Conservation (phyloP, 2,888 invertebrate species). For the Balanococcus diminutus region DNA sequence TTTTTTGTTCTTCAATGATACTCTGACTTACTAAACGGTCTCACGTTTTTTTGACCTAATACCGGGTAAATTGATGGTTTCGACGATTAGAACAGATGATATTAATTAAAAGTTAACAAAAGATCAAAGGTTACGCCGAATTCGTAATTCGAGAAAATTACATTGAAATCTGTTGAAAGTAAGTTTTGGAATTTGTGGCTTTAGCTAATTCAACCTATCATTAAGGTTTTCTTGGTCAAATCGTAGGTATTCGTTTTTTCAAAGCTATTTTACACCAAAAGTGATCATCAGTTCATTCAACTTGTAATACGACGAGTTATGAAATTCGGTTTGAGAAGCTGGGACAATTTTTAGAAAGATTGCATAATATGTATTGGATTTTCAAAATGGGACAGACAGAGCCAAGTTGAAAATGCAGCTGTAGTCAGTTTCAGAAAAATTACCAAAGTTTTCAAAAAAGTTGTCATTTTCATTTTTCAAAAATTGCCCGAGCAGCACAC, state of each 20-base stretch:
- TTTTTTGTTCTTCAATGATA: neutral
- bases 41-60: neutral
- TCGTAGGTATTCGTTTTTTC: neutral
- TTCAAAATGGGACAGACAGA: no score
- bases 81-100: neutral
- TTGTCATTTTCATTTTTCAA: no score
- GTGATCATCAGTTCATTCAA: neutral
- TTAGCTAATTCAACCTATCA: neutral
- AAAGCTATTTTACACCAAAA: neutral
- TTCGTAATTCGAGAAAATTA: neutral
- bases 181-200: neutral
- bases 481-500: no score
- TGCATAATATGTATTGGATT: no score
- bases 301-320: neutral
- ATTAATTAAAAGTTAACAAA: constrained; percentile 15
- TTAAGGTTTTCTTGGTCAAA: neutral
- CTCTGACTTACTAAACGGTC: neutral
- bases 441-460: no score
- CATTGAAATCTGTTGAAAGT: neutral
- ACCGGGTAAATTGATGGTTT: neutral
- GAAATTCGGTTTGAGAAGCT: neutral
- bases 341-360: no score
- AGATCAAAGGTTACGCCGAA: neutral
- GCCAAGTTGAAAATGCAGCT: no score
- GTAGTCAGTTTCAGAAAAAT: no score